Evolutionary conservation across 1,140 invertebrate species (phyloP).

Genomic region (Pemphigus obesinymphae): DNA sequence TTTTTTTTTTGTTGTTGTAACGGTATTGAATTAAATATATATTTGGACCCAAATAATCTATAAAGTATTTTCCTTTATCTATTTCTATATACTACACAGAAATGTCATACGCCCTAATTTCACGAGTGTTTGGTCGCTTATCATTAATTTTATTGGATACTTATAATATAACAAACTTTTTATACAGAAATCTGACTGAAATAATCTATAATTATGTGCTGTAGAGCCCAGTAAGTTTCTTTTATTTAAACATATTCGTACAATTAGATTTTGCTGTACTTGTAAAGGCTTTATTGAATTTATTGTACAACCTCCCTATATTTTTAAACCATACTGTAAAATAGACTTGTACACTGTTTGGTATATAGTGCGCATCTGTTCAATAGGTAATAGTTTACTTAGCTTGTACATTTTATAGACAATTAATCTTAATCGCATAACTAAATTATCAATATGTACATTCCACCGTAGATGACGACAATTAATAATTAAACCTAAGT

Average conservation of each 20-base stretch:
- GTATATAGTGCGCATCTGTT: background rate
- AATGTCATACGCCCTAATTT: background rate
- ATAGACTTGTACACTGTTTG: background rate
- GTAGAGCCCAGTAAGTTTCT: background rate
- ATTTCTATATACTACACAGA: background rate
- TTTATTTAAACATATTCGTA: background rate
- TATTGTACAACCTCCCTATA: background rate
- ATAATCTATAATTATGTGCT: background rate
- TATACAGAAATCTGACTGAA: background rate
- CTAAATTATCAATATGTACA: background rate
- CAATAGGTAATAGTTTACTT: background rate
- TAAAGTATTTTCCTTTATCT: background rate
- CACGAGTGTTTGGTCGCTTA: background rate
- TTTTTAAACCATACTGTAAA: background rate
- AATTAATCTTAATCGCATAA: background rate
- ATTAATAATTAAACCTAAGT: background rate
- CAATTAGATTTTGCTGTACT: background rate
- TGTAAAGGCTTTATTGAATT: background rate
- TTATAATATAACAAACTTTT: background rate
- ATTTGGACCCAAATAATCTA: background rate
- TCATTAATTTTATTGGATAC: background rate
- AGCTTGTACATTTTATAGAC: background rate
- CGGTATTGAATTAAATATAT: background rate
- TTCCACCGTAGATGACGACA: background rate
- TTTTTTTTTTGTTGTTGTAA: background rate